Conservation (phyloP, 2,113 vertebrate species). For the Butorides virescens region DNA sequence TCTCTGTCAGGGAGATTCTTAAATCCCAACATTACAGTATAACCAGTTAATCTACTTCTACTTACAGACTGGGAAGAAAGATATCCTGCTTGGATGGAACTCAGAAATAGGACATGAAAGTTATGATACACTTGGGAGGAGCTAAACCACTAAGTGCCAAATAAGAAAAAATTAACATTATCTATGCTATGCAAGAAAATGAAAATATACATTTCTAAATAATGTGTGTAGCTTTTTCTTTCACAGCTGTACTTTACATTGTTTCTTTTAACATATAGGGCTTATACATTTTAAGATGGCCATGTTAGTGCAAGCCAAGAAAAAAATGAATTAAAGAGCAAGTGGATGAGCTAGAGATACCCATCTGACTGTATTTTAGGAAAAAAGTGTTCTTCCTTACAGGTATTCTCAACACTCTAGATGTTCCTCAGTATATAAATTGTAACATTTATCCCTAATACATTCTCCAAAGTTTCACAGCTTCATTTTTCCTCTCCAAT, state of each 20-base stretch:
- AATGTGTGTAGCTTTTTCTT: not conserved
- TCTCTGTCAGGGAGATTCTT: not conserved
- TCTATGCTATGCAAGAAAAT: not conserved
- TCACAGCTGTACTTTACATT: not conserved
- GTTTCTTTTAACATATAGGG: not conserved
- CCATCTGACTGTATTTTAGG: not conserved
- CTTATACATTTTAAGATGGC: not conserved
- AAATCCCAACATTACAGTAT: not conserved
- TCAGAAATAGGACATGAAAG: not conserved
- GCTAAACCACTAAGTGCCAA: not conserved
- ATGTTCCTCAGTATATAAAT: constrained; percentile 16
- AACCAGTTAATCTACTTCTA: not conserved
- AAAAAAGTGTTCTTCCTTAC: constrained; percentile 6
- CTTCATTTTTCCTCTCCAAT: constrained; percentile 19
- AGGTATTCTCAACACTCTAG: not conserved
- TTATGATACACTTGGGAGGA: not conserved
- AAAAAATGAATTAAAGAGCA: not conserved
- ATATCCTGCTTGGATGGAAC: not conserved
- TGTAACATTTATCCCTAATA: constrained; percentile 54
- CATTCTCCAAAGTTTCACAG: constrained; percentile 39
- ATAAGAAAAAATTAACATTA: not conserved
- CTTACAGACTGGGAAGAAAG: not conserved
- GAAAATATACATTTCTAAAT: not conserved
- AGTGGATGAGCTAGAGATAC: not conserved
- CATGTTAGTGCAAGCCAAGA: not conserved